phyloP scores from a whole-genome alignment of 2,888 invertebrate genomes.

The Lottia gigantea region DNA sequence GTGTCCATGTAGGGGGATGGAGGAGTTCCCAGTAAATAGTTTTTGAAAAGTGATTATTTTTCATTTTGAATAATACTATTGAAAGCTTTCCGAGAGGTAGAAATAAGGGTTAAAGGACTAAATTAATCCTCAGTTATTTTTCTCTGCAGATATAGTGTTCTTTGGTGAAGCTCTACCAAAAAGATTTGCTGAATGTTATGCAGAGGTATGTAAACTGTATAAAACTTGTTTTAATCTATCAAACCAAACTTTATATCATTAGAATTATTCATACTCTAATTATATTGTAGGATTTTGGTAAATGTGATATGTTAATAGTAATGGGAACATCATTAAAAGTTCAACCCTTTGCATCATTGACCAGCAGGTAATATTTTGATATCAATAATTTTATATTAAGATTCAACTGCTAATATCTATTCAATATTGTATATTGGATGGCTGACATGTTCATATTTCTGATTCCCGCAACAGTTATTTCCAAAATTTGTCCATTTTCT shows the following conservation, averaged over 20 bases:
- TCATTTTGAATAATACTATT: too few species aligned
- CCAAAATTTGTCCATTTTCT: too few species aligned
- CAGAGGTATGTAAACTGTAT: conserved; percentile 70
- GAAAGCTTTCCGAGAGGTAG: too few species aligned
- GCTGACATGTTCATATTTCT: neutral
- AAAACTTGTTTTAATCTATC: neutral
- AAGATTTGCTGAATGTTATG: conserved; percentile 75
- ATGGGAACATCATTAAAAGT: conserved; percentile 95
- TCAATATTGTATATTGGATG: neutral
- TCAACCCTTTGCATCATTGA: conserved; percentile 91
- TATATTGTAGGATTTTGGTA: conserved; percentile 76
- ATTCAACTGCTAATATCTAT: too few species aligned
- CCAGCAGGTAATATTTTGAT: conserved; percentile 72
- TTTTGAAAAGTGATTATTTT: too few species aligned
- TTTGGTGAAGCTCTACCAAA: conserved; percentile 91
- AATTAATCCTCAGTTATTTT: too few species aligned
- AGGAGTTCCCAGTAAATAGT: too few species aligned
- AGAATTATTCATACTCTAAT: neutral
- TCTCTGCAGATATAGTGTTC: conserved; percentile 83
- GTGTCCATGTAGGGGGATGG: too few species aligned
- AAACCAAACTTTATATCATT: neutral
- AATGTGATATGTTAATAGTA: conserved; percentile 91
- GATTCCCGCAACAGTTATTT: too few species aligned
- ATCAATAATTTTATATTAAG: neutral
- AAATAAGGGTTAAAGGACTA: too few species aligned